Percentiles rank a stretch among this genome's conserved stretches.
Evolutionary conservation across 2,113 vertebrate species (phyloP).

Genomic region (Daphoenositta chrysoptera): DNA sequence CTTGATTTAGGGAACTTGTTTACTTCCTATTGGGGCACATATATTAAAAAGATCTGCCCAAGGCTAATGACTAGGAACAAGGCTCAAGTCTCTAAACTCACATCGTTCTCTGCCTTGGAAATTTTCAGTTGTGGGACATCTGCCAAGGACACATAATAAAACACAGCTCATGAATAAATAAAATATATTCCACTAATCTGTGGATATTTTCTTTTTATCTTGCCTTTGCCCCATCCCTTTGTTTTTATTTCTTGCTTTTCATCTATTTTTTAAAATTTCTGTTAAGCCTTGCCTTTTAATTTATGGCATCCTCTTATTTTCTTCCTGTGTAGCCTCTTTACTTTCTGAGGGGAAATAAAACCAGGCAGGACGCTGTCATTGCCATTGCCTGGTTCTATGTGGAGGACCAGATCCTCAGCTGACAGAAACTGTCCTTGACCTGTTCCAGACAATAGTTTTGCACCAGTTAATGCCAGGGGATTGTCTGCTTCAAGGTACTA

Average conservation of each 20-base stretch:
- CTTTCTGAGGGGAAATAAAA: background rate
- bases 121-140: constrained; percentile 10
- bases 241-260: background rate
- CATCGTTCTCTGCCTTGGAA: constrained; percentile 14
- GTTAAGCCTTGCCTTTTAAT: background rate
- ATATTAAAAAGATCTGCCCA: background rate
- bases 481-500: background rate
- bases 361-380: background rate
- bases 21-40: background rate
- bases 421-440: background rate
- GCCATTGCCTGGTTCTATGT: background rate
- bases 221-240: background rate
- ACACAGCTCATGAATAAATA: constrained; percentile 51
- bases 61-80: constrained; percentile 28
- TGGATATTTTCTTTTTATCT: constrained; percentile 26
- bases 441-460: background rate
- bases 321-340: background rate
- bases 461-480: background rate
- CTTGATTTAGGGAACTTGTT: background rate
- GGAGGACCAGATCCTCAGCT: background rate
- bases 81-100: background rate
- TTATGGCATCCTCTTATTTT: background rate
- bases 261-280: background rate
- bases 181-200: constrained; percentile 39
- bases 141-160: constrained; percentile 55